Base-by-base conservation (phyloP, 2,888 invertebrate species). In the Tiliacea citrago region DNA sequence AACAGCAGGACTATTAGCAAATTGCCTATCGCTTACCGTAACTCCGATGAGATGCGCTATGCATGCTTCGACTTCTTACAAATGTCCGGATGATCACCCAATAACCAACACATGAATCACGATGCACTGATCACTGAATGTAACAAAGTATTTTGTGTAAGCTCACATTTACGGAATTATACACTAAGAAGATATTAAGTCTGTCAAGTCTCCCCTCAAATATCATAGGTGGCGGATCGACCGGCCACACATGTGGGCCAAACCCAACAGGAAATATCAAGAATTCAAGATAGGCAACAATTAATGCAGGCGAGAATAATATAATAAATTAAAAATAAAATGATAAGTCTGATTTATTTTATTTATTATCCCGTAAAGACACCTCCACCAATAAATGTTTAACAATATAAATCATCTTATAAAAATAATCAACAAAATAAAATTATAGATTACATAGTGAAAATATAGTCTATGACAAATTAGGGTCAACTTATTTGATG, bases 321-420 rank as follows among this genome's bases (percentile, higher is more conserved):
- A n/a, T 39, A 39, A 39, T 21, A 70, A 76, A 51, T 24, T 35
- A 57, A 75, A 70, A 42, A 45, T 7, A 12, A 47, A 9, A 8
- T 39, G 3, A 21, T 55, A 1, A 63, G 12, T 74, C 21, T 74
- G 73, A 79, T 74, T 83, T 62, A 63, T 91, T 92, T 92, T 45
- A 53, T 74, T 92, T 88, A 90, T 77, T 74, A 76, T 84, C 88
- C 90, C 93, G 92, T 90, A 92, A 90, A 92, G 84, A 91, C 90
- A 92, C 93, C 93, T 88, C 85, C 91, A 93, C 91, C 92, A 65
- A 75, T 68, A 82, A 78, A 76, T 77, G 72, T 66, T 60, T 73
- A 87, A 88, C 85, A 81, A 83, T 81, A 84, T 82, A 86, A 53
- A 90, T 88, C 83, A 81, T 87, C 76, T 84, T 57, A 78, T 75